phyloP scores from a whole-genome alignment of 2,888 invertebrate genomes.

The Hyalella azteca region DNA sequence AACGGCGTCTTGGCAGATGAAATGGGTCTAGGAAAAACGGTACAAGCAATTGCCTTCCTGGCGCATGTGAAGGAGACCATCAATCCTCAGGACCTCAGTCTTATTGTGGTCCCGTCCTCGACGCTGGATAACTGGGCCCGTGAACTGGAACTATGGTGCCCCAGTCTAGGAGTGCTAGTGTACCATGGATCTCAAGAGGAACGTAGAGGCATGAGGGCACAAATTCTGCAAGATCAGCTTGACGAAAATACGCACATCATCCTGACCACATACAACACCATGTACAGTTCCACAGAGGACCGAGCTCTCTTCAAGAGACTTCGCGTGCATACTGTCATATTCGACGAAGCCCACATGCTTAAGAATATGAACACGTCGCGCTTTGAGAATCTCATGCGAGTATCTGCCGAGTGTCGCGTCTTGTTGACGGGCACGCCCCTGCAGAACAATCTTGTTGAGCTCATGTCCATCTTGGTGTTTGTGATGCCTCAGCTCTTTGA shows the following conservation, averaged over 20 bases:
- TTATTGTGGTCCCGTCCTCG: slow-evolving; percentile 95
- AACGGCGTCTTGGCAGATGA: slow-evolving; percentile 98
- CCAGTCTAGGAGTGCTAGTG: slow-evolving; percentile 73
- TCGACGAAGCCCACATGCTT: slow-evolving; percentile 97
- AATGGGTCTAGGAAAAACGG: slow-evolving; percentile 95
- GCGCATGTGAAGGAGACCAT: slow-evolving; percentile 81
- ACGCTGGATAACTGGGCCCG: slow-evolving; percentile 89
- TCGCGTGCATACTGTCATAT: slow-evolving; percentile 87
- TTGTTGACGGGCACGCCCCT: slow-evolving; percentile 93
- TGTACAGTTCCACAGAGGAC: slow-evolving; percentile 84
- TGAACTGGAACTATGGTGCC: slow-evolving; percentile 81
- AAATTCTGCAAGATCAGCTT: slow-evolving; percentile 75
- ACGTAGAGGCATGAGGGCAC: slow-evolving; percentile 75
- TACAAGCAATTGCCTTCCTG: slow-evolving; percentile 90
- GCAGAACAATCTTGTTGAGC: slow-evolving; percentile 92
- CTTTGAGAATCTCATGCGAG: slow-evolving; percentile 85
- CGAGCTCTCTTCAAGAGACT: slow-evolving; percentile 85
- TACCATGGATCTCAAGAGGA: slow-evolving; percentile 91
- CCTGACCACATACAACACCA: slow-evolving; percentile 85
- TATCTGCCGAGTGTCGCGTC: slow-evolving; percentile 78
- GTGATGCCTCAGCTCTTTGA: slow-evolving; percentile 94
- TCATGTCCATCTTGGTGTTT: slow-evolving; percentile 94
- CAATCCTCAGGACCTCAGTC: slow-evolving; percentile 78
- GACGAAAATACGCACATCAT: slow-evolving; percentile 77
- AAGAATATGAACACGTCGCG: slow-evolving; percentile 95